These are phyloP conservation scores for Drosophila quasianomalipes DNA, from an alignment of 2,888 invertebrate species.

Conservation along the genomic window DNA sequence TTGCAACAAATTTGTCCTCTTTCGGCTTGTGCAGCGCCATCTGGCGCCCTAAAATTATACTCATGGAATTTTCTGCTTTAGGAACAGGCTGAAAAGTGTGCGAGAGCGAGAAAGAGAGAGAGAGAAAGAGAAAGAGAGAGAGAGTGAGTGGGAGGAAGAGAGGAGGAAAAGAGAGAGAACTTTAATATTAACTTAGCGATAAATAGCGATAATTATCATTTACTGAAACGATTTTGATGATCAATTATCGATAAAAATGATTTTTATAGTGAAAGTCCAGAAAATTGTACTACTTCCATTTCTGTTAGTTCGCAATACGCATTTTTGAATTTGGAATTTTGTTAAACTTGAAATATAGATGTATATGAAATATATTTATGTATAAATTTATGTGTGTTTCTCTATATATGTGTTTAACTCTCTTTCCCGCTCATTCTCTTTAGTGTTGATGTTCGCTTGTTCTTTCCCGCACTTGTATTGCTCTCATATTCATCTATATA, in stretches of 20 bases:
- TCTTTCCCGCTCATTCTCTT: background rate
- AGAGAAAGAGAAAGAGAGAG: background rate
- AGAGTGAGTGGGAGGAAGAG: background rate
- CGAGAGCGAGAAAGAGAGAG: background rate
- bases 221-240: background rate
- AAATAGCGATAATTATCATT: background rate
- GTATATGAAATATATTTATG: background rate
- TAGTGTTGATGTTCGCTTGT: background rate
- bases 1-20: background rate
- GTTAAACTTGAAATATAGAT: background rate
- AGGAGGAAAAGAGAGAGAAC: background rate
- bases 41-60: slow-evolving; percentile 14
- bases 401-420: background rate
- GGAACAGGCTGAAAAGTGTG: slow-evolving; percentile 5
- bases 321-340: background rate
- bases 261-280: background rate
- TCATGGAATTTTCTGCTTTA: too few relatives aligned
- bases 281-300: background rate
- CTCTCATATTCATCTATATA: background rate
- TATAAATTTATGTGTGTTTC: background rate
- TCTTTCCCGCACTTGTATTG: background rate
- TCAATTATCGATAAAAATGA: background rate
- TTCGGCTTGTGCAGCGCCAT: slow-evolving; percentile 10
- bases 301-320: background rate
- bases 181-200: too few relatives aligned